A percentile compares a stretch with the other conserved stretches of the same genome.
phyloP scores from a whole-genome alignment of 2,113 vertebrate species.

The Riparia riparia region DNA sequence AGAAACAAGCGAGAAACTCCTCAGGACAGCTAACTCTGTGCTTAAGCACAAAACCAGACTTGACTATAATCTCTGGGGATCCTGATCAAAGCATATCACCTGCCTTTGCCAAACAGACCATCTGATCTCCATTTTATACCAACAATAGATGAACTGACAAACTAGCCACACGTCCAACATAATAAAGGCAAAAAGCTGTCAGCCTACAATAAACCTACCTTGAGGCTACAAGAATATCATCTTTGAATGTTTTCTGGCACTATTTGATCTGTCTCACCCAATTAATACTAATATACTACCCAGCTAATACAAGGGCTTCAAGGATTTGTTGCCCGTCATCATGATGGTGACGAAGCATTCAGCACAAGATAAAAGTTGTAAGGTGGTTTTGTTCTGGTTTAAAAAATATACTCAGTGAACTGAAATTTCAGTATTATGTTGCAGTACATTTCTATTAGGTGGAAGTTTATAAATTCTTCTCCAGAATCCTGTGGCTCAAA shows the following conservation, averaged over 20 bases:
- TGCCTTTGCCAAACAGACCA: conserved; percentile 1
- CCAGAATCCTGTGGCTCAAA: not conserved
- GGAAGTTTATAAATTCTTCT: conserved; percentile 29
- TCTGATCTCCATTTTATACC: conserved; percentile 42
- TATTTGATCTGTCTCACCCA: conserved; percentile 10
- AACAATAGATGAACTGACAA: not conserved
- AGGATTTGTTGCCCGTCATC: not conserved
- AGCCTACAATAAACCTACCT: conserved; percentile 7
- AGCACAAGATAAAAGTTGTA: not conserved
- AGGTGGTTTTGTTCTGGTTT: not conserved
- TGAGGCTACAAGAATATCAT: not conserved
- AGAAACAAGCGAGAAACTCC: conserved; percentile 38
- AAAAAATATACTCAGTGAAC: not conserved
- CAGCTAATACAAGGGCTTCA: not conserved
- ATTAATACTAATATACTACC: conserved; percentile 19
- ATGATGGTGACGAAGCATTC: not conserved
- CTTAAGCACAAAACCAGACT: conserved; percentile 25
- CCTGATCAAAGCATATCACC: conserved; percentile 52
- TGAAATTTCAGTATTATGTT: not conserved
- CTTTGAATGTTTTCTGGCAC: not conserved
- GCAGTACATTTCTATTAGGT: not conserved
- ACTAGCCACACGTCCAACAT: not conserved
- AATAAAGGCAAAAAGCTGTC: conserved; percentile 27
- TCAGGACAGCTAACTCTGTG: not conserved
- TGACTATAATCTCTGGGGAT: not conserved